A percentile compares a stretch with the other conserved stretches of the same genome.
phyloP scores from a whole-genome alignment of 2,888 invertebrate genomes.

The Iselma pallidipennis region DNA sequence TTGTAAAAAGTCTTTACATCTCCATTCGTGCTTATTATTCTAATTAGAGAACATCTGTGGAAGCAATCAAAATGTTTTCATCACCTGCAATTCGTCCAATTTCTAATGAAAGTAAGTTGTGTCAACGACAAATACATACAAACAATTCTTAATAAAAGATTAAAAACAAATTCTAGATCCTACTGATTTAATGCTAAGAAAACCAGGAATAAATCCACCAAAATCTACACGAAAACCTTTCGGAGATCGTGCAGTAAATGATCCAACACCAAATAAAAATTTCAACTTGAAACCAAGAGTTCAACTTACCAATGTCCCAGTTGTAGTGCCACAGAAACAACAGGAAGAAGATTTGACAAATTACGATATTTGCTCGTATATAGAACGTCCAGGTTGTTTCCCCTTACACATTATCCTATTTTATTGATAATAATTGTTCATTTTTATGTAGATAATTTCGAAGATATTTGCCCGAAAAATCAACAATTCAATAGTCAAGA shows the following conservation, averaged over 20 bases:
- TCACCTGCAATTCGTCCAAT: slow-evolving; percentile 15
- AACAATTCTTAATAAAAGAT: background rate
- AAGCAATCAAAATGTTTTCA: too few relatives aligned
- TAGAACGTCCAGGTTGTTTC: slow-evolving; percentile 27
- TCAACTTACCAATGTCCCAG: slow-evolving; percentile 13
- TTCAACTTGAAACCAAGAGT: slow-evolving; percentile 20
- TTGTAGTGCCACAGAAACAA: slow-evolving; percentile 10
- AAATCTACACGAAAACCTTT: slow-evolving; percentile 37
- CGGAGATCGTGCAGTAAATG: slow-evolving; percentile 38
- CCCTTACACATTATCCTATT: background rate
- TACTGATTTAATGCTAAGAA: slow-evolving; percentile 30
- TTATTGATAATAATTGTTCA: background rate
- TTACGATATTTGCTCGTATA: slow-evolving; percentile 33
- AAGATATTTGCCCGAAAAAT: slow-evolving; percentile 18
- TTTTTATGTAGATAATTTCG: slow-evolving; percentile 17
- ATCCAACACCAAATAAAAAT: slow-evolving; percentile 25
- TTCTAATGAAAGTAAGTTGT: slow-evolving; percentile 15
- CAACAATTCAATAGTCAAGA: slow-evolving; percentile 4
- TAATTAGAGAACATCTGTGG: too few relatives aligned
- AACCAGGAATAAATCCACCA: slow-evolving; percentile 26
- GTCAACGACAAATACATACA: background rate
- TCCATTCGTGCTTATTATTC: too few relatives aligned
- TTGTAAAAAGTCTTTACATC: too few relatives aligned
- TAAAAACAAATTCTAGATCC: slow-evolving; percentile 26
- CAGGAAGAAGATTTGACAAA: slow-evolving; percentile 27